These are phyloP conservation scores for Aegithalos caudatus DNA, from an alignment of 2,113 vertebrate species.

Conservation along the genomic window DNA sequence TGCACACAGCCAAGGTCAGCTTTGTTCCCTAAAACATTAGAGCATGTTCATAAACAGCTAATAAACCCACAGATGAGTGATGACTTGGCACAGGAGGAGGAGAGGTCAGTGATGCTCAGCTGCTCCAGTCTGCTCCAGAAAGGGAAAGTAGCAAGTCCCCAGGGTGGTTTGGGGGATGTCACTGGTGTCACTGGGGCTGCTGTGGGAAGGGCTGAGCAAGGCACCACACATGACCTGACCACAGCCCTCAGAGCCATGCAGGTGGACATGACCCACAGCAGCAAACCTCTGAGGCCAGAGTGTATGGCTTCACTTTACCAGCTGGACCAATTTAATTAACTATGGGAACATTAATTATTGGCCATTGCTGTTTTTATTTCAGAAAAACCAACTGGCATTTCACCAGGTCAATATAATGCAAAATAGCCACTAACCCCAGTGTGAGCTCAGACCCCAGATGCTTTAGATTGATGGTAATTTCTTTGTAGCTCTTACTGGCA, in stretches of 20 bases:
- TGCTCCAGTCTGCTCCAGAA: background rate
- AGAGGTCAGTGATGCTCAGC: background rate
- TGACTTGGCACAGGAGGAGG: background rate
- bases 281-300: background rate
- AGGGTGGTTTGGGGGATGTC: background rate
- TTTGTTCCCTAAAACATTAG: background rate
- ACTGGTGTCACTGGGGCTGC: background rate
- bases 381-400: background rate
- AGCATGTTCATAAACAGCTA: background rate
- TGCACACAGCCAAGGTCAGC: background rate
- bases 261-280: background rate
- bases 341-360: background rate
- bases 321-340: background rate
- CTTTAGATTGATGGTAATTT: background rate
- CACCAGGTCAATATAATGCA: background rate
- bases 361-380: background rate
- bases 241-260: background rate
- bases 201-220: background rate
- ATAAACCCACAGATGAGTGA: background rate
- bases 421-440: background rate
- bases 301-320: background rate
- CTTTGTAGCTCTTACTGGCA: background rate
- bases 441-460: background rate
- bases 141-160: background rate
- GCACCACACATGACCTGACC: accelerated